A percentile compares a stretch with the other conserved stretches of the same genome.
These are phyloP conservation scores for Heliconius himera DNA, from an alignment of 1,140 invertebrate species.

Conservation along the genomic window DNA sequence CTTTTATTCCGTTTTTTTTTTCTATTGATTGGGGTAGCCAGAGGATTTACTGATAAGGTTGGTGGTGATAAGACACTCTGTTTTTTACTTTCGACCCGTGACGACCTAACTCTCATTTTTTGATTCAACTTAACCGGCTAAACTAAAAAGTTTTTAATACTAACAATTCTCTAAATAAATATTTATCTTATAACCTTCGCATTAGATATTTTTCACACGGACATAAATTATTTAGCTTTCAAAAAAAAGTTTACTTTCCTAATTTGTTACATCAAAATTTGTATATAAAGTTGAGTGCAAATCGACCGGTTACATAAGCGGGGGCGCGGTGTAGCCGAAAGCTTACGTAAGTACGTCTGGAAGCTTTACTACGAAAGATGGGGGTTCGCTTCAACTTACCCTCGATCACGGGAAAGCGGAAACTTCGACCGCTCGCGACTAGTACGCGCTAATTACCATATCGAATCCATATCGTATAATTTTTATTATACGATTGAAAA, in stretches of 20 bases:
- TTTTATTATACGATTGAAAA: neutral
- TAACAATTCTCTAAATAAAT: neutral
- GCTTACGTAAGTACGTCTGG: slow-evolving; percentile 75
- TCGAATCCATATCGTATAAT: neutral
- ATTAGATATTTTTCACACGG: neutral
- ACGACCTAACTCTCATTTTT: too few species aligned
- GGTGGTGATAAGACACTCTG: neutral
- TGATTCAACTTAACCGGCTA: neutral
- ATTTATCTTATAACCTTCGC: neutral
- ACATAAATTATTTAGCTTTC: neutral
- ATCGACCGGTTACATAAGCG: slow-evolving; percentile 73
- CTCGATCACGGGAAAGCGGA: slow-evolving; percentile 34
- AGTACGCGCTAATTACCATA: slow-evolving; percentile 17
- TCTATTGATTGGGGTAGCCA: too few species aligned
- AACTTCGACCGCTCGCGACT: slow-evolving; percentile 8
- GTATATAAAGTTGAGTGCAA: slow-evolving; percentile 54
- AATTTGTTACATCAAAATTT: neutral
- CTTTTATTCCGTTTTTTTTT: neutral
- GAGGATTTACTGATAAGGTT: neutral
- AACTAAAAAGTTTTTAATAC: neutral
- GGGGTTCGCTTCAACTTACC: slow-evolving; percentile 42
- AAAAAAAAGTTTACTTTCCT: neutral
- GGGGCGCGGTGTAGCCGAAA: slow-evolving; percentile 59
- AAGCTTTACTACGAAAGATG: slow-evolving; percentile 46
- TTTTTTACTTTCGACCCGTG: too few species aligned